phyloP scores from a whole-genome alignment of 2,888 invertebrate species.

The Drosophila fulvimacula region DNA sequence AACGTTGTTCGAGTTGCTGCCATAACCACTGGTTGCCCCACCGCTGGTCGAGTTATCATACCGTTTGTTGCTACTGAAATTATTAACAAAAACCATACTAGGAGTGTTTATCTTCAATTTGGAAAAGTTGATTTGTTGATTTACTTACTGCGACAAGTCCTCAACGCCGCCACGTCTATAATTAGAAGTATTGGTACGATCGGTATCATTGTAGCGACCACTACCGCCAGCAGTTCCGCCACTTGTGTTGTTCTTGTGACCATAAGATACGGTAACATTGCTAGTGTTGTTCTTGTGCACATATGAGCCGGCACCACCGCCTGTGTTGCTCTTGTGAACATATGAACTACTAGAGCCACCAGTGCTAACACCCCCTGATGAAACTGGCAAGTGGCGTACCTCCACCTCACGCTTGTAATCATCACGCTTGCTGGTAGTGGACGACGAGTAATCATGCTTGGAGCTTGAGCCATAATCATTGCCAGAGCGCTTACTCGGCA shows the following conservation, averaged over 20 bases:
- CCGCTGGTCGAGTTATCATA: constrained; percentile 80
- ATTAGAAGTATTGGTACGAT: constrained; percentile 72
- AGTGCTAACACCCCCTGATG: constrained; percentile 54
- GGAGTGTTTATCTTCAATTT: too few species aligned
- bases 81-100: neutral
- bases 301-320: constrained; percentile 67
- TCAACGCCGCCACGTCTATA: constrained; percentile 76
- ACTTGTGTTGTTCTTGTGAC: constrained; percentile 61
- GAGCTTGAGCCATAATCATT: constrained; percentile 77
- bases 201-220: constrained; percentile 77
- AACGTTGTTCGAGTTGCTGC: constrained; percentile 65
- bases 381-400: constrained; percentile 79
- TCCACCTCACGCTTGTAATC: constrained; percentile 84
- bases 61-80: constrained; percentile 75
- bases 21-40: constrained; percentile 66
- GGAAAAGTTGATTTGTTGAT: neutral
- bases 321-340: constrained; percentile 55
- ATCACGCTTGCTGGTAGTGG: constrained; percentile 78
- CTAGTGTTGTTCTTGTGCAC: constrained; percentile 62
- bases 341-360: constrained; percentile 72
- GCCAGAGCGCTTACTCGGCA: constrained; percentile 75
- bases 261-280: constrained; percentile 65
- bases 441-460: constrained; percentile 77
- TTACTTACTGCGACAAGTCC: constrained; percentile 67
- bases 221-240: constrained; percentile 54